Evolutionary conservation across 2,113 vertebrate species (phyloP), one percentile per base, ranked within the genome.

Genomic region (Carassius gibelio): DNA sequence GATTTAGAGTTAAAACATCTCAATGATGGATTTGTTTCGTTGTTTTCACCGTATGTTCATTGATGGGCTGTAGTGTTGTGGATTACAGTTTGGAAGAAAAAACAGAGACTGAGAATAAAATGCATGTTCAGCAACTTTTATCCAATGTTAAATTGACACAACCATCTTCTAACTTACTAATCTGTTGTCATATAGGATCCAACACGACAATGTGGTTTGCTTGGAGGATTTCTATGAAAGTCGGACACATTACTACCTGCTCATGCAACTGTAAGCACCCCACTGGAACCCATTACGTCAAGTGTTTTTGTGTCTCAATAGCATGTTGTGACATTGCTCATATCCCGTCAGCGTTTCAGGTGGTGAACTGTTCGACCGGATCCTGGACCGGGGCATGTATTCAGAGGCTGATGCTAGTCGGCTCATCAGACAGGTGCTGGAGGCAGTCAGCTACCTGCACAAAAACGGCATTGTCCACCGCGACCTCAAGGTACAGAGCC

Each of bases 281-380:
- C 14, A 7, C 30, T 57, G 9, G 11, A 42, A 17, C 50, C 14
- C 50, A n/a, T n/a, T 8, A 48, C 17, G n/a, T 59, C 15, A 48
- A 19, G 50, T n/a, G 57, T 42, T 38, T 45, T 75, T 15, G 2
- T 6, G 1, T 75, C 23, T 68, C 5, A 59, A 14, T 69, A 2
- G 52, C 10, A 15, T 83, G 57, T 8, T 50, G 0, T 45, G 30
- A 2, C 15, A 26, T 15, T 11, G 23, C 48, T 71, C 30, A 36
- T 80, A 26, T 3, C 7, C 13, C 2, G 0, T 0, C 93, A 99
- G 98, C 1, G 97, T 99, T 62, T 96, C 97, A 0, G 98, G 98
- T 1, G 98, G 98, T 0, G 98, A 99, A 93, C 94, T 99, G 15
- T 99, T 99, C n/a, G 98, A 99, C 90, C 96, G 98, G 0, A 99